Evolutionary conservation across 2,797 vertebrate genomes (phyloP).

Genomic region (Mareca strepera): DNA sequence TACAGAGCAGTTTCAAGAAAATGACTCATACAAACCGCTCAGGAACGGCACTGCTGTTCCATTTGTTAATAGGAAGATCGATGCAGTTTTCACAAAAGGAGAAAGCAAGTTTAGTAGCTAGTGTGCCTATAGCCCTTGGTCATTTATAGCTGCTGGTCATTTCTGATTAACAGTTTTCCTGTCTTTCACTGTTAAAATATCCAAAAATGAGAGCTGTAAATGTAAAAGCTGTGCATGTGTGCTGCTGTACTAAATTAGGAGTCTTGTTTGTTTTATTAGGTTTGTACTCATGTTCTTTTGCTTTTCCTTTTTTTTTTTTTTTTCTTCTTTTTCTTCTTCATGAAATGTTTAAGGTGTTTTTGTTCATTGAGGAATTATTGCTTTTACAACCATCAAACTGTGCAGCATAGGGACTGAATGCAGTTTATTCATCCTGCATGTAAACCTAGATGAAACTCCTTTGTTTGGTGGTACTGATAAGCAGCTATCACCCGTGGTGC

Average conservation of each 20-base stretch:
- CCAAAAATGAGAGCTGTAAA: neutral
- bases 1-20: slow-evolving; percentile 35
- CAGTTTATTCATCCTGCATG: neutral
- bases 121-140: neutral
- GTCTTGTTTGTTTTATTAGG: neutral
- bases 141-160: neutral
- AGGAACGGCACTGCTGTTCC: slow-evolving; percentile 12
- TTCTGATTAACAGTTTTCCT: neutral
- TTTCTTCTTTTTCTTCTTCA: neutral
- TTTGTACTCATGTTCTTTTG: neutral
- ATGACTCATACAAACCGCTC: neutral
- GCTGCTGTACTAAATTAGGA: neutral
- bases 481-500: neutral
- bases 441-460: slow-evolving; percentile 6
- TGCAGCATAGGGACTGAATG: neutral
- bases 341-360: neutral
- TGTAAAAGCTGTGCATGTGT: accelerated
- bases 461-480: slow-evolving; percentile 27
- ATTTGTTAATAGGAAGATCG: neutral
- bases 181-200: neutral
- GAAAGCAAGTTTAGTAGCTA: neutral
- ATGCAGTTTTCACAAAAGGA: neutral
- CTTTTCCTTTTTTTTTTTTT: neutral
- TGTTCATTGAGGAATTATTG: neutral
- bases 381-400: neutral